Conservation (phyloP, 92 coral and sea anemone species). For the Epizoanthus fatuus region DNA sequence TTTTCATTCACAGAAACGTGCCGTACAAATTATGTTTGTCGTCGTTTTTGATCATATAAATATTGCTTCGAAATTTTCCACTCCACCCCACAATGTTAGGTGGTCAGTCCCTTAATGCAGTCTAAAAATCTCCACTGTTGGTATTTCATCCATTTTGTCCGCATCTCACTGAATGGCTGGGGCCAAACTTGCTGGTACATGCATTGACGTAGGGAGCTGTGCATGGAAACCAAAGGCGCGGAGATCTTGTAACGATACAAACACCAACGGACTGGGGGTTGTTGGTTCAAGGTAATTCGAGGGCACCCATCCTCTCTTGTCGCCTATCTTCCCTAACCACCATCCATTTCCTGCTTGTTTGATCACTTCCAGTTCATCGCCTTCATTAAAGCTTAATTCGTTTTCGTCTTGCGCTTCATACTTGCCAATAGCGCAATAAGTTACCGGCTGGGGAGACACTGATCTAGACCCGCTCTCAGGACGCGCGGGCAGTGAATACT, state of each 20-base stretch:
- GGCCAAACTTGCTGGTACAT: neutral
- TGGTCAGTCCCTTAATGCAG: no score
- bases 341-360: conserved; percentile 35
- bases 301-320: conserved; percentile 33
- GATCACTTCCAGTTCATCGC: conserved; percentile 15
- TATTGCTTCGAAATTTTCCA: no score
- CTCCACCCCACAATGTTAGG: no score
- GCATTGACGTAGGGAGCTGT: neutral
- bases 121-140: no score
- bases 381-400: conserved; percentile 20
- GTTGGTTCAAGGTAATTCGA: conserved; percentile 15
- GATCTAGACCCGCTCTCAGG: neutral
- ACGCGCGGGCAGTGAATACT: conserved; percentile 12
- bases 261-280: neutral
- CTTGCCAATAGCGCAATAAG: conserved; percentile 8
- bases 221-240: neutral
- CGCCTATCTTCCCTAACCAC: conserved; percentile 20
- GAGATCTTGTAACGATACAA: neutral
- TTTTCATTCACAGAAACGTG: no score
- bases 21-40: no score
- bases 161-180: neutral
- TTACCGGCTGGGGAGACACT: neutral
- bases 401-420: conserved; percentile 10
- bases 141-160: no score
- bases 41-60: no score